These are phyloP conservation scores for Trachelipus rathkii DNA, from an alignment of 1,140 invertebrate species.

Conservation along the genomic window DNA sequence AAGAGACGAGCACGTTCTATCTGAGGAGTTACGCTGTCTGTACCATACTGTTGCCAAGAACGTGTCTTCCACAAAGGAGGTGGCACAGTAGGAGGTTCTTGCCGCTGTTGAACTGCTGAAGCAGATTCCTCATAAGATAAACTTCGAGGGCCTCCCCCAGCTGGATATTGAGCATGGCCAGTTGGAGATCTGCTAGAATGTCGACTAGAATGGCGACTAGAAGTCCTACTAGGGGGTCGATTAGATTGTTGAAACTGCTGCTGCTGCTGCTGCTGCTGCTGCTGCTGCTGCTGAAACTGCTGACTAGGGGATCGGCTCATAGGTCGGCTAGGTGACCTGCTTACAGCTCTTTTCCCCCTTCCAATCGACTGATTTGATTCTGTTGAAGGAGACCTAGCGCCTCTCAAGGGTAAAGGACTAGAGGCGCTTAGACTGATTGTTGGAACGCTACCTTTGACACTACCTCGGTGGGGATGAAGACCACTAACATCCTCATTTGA, in stretches of 20 bases:
- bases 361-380: constrained; percentile 20
- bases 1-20: not conserved
- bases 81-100: not conserved
- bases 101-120: not conserved
- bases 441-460: constrained; percentile 21
- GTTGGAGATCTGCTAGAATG: constrained; percentile 2
- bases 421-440: constrained; percentile 30
- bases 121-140: not conserved
- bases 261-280: not conserved
- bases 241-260: not conserved
- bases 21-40: not conserved
- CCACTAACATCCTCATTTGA: constrained; percentile 6
- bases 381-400: constrained; percentile 12
- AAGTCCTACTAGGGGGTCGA: not conserved
- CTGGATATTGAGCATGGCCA: not conserved
- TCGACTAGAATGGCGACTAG: not conserved
- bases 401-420: constrained; percentile 21
- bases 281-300: not conserved
- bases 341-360: constrained; percentile 22
- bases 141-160: not conserved
- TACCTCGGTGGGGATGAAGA: constrained; percentile 2
- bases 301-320: not conserved
- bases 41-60: constrained; percentile 25
- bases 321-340: constrained; percentile 19
- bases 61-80: constrained; percentile 25